Base-by-base conservation (phyloP, 1,140 invertebrate genomes). In the Drosophila carrolli region DNA sequence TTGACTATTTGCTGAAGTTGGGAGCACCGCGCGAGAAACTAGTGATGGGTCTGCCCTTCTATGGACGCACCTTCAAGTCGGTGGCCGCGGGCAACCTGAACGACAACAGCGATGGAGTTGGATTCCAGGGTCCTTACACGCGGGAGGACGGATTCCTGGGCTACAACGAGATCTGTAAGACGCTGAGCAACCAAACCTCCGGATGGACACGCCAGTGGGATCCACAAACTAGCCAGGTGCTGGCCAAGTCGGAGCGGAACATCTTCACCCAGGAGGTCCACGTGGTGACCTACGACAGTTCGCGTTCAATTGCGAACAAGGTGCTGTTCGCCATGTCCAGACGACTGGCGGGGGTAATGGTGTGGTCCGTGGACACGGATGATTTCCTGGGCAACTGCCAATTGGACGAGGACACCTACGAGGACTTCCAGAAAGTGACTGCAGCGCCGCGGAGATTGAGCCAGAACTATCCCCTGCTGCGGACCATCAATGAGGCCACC, bases 101-200 rank as follows among this genome's bases (percentile, higher is more conserved):
- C 23, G 92, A 94, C 29, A 43, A 84, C 1, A 93, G 94, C 1
- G 82, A 94, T 55, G 93, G 93, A 5, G 91, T 92, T 4, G 96
- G 96, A 1, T 95, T 96, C 85, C 93, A 94, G 60, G 97, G 97
- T 3, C 95, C 95, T 1, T 97, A 94, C 71, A 98, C 97, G 0
- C 93, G 93, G n/a, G 95, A 97, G 91, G 94, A 95, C 79, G 97
- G 97, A 1, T 97, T 97, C 75, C 94, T 98, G 91, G 96, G 97
- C 14, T 98, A 97, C 84, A 98, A 98, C 92, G 97, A 98, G 78
- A 90, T 92, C 44, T 93, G 91, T 59, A 66, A 91, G 9, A 93
- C 94, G 50, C 57, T 95, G 50, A 90, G 93, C 27, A 93, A 93
- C 35, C 91, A 91, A 54, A 91, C 92, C 0, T 75, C 85, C 10